Conservation (phyloP, 2,797 vertebrate species). For the Bucorvus abyssinicus region DNA sequence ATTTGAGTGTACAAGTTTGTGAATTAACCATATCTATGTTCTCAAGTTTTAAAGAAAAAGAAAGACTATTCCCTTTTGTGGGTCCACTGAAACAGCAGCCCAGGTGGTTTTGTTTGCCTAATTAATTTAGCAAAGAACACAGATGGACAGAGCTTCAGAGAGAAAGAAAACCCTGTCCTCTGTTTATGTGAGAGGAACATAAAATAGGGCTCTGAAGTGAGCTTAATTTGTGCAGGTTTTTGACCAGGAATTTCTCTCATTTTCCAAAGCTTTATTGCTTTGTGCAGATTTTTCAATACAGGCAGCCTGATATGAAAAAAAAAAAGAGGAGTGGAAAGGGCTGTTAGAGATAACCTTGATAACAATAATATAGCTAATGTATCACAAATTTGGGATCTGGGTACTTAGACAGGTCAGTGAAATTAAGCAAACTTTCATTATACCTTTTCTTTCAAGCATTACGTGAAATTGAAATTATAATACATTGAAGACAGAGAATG, state of each 20-base stretch:
- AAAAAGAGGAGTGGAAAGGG: background rate
- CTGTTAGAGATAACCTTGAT: background rate
- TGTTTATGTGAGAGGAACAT: background rate
- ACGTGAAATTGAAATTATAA: background rate
- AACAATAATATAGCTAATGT: background rate
- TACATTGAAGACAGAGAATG: background rate
- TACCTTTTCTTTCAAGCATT: background rate
- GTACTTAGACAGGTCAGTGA: background rate
- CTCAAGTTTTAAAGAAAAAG: background rate
- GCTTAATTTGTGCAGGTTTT: background rate
- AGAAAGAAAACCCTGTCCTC: background rate
- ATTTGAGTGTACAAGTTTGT: background rate
- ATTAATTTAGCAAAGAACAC: background rate
- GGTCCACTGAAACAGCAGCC: background rate
- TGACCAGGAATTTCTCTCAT: background rate
- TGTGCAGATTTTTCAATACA: background rate
- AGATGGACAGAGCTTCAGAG: background rate
- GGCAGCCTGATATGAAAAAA: accelerated
- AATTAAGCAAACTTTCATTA: conserved; percentile 9
- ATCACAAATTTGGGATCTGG: background rate
- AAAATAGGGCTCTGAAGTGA: background rate
- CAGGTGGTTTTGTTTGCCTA: background rate
- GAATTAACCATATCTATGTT: background rate
- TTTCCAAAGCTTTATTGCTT: background rate
- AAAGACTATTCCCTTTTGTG: background rate